Base-by-base conservation (phyloP, 2,888 invertebrate species). In the Geotrupes spiniger region DNA sequence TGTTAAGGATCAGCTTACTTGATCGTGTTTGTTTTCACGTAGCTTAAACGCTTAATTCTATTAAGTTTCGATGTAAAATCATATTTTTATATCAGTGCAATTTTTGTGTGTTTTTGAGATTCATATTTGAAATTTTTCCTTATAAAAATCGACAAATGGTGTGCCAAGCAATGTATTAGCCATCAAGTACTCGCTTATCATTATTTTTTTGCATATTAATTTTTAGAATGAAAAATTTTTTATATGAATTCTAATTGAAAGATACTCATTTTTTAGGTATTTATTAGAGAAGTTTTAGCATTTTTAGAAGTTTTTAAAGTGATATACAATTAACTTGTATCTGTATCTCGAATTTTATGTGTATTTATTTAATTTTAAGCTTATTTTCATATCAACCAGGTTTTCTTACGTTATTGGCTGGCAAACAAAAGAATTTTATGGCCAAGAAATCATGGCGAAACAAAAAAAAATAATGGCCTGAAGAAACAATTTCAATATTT, bases 271-370 rank as follows among this genome's bases (percentile, higher is more conserved):
- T 21, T 21, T 33, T 33, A 29, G 11, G 29, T 33, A 33, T 8
- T 10, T 33, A 33, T 33, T 33, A 33, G 15, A 10, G 12, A 10
- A 14, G n/a, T n/a, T n/a, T n/a, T n/a, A n/a, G n/a, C 14, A 14
- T 33, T 33, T 33, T 33, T 33, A 33, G 15, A 33, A 12, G 33
- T 33, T 36, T 36, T 36, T 26, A 25, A 27, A 27, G 41, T 41
- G 41, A 41, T 41, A 41, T 41, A 26, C 14, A 14, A 27, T 40
- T 26, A 21, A 39, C 14, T 25, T 39, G 27, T 15, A 33, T 12
- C 11, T 36, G 16, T 9, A 36, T 36, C 2, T 36, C n/a, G 14
- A 36, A 36, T 36, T 36, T 14, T 14, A 36, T 12, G 9, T 14
- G 14, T 36, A 36, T 11, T 14, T 36, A 36, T 12, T 36, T 36